A percentile compares a stretch with the other conserved stretches of the same genome.
Conservation (phyloP, 2,888 invertebrate species). For the Dendrolimus houi region DNA sequence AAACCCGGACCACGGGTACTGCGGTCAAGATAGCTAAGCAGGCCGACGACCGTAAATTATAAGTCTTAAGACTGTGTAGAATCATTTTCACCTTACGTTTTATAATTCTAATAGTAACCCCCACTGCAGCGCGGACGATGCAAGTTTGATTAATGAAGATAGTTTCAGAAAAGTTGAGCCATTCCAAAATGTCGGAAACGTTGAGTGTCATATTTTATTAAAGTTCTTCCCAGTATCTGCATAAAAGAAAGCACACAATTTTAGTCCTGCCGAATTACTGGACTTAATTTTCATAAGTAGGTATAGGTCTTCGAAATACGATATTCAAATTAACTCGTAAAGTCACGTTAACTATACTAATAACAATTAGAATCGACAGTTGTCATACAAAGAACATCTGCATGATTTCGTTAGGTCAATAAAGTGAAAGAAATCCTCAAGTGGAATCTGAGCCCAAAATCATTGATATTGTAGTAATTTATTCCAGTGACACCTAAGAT, state of each 20-base stretch:
- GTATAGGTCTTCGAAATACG: no score
- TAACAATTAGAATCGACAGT: no score
- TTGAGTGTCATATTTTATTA: background rate
- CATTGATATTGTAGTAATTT: slow-evolving; percentile 52
- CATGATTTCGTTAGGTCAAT: slow-evolving; percentile 49
- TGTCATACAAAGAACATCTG: no score
- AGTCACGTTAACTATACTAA: no score
- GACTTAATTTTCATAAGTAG: no score
- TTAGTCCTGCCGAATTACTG: background rate
- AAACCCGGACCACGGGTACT: no score
- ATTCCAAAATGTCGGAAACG: slow-evolving; percentile 7
- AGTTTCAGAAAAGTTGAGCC: slow-evolving; percentile 6
- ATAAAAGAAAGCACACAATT: background rate
- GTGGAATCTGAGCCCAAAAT: slow-evolving; percentile 48
- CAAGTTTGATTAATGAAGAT: background rate
- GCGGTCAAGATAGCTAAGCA: no score
- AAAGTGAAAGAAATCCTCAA: slow-evolving; percentile 38
- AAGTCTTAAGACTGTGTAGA: no score
- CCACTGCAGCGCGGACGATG: background rate
- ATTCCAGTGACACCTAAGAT: slow-evolving; percentile 36
- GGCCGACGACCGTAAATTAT: no score
- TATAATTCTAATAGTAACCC: background rate
- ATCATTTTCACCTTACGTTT: no score
- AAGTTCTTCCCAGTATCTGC: background rate
- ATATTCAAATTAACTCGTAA: no score